Evolutionary conservation across 2,797 vertebrate genomes (phyloP), one percentile per base, ranked within the genome.

Genomic region (Rhinoraja longicauda): DNA sequence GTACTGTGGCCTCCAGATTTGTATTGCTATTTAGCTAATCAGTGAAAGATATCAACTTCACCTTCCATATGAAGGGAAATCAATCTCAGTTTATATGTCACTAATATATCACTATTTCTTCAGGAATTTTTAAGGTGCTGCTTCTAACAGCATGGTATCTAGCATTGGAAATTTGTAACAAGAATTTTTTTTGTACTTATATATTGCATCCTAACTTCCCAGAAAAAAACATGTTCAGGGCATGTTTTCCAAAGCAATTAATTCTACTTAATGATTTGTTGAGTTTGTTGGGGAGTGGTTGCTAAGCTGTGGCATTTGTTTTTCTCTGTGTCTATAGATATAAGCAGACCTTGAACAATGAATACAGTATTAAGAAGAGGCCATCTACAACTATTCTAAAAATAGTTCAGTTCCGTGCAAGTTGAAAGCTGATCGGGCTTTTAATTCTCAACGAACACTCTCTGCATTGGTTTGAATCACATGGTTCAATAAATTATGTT

Each of bases 271-370:
- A 75, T 73, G 39, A 72, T 91, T 75, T 73, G 90, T 39, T 21
- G 26, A 7, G 21, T n/a, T 75, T 92, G 70, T 72, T 84, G 90
- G 15, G 67, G 0, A 15, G 90, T 92, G 90, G 90, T 92, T 92
- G 39, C 90, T 92, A 92, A 92, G 90, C 39, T 92, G 70, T 75
- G 90, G 67, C 32, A 53, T 92, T 92, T 92, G 90, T 92, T 92
- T 92, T 29, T 53, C 70, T 57, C 72, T 53, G 70, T 45, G 21
- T 6, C 67, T 70, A 92, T 75, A 73, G 90, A 72, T 92, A 92
- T 57, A 73, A 19, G 67, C 90, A 75, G 39, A 45, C 67, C 26
- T 72, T 73, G 67, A 59, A 62, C 45, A 84, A 59, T 84, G 81
- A 84, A 39, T 29, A 84, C 59, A n/a, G 24, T 13, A 59, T 26